phyloP scores from a whole-genome alignment of 1,140 invertebrate species.

The Pseudomyrmex pallidus region DNA sequence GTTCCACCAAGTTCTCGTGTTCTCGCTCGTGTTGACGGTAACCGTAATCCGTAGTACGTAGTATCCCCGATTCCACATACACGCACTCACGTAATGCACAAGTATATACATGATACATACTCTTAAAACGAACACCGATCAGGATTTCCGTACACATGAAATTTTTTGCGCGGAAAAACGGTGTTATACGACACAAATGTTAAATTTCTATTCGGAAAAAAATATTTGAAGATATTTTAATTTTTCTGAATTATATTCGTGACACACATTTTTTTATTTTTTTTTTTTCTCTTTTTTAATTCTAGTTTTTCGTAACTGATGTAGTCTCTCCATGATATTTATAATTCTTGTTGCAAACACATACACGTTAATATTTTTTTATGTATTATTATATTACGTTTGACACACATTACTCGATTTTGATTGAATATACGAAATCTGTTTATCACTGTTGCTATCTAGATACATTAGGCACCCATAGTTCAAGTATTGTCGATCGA shows the following conservation, averaged over 20 bases:
- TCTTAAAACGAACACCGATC: constrained; percentile 27
- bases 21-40: constrained; percentile 77
- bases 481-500: constrained; percentile 77
- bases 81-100: constrained; percentile 39
- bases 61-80: constrained; percentile 71
- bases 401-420: constrained; percentile 62
- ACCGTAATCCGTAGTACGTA: constrained; percentile 83
- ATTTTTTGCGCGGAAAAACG: neutral
- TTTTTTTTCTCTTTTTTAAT: no score
- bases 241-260: no score
- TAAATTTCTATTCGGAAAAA: no score
- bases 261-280: no score
- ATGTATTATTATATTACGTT: constrained; percentile 17
- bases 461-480: constrained; percentile 77
- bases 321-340: no score
- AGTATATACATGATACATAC: constrained; percentile 18
- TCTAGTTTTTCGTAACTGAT: no score
- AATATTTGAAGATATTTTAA: no score
- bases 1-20: constrained; percentile 81
- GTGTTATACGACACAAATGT: no score
- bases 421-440: constrained; percentile 76
- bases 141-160: neutral
- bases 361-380: no score
- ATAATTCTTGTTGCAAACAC: no score
- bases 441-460: constrained; percentile 73